These are phyloP conservation scores for Calliscelio sp. DNA, from an alignment of 2,888 invertebrate species.

Conservation along the genomic window DNA sequence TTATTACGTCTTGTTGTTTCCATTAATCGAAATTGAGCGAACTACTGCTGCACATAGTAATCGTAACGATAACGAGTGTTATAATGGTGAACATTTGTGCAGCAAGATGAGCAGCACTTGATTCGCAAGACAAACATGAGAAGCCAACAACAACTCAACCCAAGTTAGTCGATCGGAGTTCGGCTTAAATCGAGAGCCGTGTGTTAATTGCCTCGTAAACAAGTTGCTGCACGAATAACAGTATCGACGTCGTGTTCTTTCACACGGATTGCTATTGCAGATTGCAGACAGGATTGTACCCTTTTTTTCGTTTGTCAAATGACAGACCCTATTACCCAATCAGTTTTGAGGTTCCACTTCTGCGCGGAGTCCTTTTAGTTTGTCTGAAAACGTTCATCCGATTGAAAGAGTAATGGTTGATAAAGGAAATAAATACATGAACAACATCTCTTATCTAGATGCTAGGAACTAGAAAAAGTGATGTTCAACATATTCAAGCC, in stretches of 20 bases:
- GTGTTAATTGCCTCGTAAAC: constrained; percentile 78
- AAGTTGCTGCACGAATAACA: constrained; percentile 75
- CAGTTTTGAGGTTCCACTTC: not conserved
- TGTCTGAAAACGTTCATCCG: too few relatives aligned
- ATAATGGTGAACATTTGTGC: constrained; percentile 9
- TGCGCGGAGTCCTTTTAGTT: too few relatives aligned
- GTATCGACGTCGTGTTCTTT: constrained; percentile 68
- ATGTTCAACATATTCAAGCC: constrained; percentile 36
- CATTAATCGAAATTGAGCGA: constrained; percentile 50
- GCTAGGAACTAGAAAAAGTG: not conserved
- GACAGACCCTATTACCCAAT: constrained; percentile 24
- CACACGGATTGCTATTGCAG: constrained; percentile 67
- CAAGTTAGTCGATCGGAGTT: constrained; percentile 62
- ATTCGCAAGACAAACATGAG: constrained; percentile 36
- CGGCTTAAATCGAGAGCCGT: constrained; percentile 70
- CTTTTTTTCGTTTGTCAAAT: constrained; percentile 50
- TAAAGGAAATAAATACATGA: too few relatives aligned
- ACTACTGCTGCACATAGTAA: constrained; percentile 33
- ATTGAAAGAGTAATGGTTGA: too few relatives aligned
- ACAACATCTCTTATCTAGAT: constrained; percentile 13
- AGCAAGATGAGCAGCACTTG: constrained; percentile 25
- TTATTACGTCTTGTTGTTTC: constrained; percentile 56
- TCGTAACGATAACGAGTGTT: constrained; percentile 13
- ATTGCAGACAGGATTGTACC: constrained; percentile 63
- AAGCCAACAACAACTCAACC: constrained; percentile 29